Evolutionary conservation across 1,140 invertebrate species (phyloP).

Genomic region (Agrilus planipennis): DNA sequence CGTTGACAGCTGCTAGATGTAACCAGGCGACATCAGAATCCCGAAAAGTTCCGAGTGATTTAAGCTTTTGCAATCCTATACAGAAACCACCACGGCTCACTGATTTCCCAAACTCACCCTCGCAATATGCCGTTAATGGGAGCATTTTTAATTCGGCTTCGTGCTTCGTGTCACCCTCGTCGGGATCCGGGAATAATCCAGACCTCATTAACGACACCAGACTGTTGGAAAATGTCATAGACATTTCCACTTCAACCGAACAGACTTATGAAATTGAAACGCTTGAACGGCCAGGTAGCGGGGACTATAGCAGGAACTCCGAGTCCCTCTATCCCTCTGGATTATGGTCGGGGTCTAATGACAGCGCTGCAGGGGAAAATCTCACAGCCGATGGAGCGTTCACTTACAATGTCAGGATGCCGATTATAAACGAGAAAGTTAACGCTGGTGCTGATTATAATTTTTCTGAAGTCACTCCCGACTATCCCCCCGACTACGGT

Average conservation of each 20-base stretch:
- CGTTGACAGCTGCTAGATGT: constrained; percentile 32
- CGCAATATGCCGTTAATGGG: constrained; percentile 48
- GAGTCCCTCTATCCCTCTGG: constrained; percentile 60
- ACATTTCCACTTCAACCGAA: constrained; percentile 19
- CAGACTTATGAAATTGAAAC: constrained; percentile 15
- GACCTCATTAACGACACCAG: constrained; percentile 72
- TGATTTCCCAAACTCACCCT: constrained; percentile 49
- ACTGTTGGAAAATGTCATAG: constrained; percentile 40
- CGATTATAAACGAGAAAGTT: constrained; percentile 54
- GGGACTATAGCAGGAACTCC: constrained; percentile 56
- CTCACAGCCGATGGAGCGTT: constrained; percentile 41
- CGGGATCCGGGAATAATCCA: constrained; percentile 61
- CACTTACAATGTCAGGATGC: constrained; percentile 57
- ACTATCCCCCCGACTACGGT: constrained; percentile 66
- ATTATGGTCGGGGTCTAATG: constrained; percentile 42
- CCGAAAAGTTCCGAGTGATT: constrained; percentile 33
- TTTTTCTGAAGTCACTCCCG: constrained; percentile 37
- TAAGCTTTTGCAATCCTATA: constrained; percentile 50
- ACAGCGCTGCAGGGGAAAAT: constrained; percentile 33
- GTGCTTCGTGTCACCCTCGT: constrained; percentile 54
- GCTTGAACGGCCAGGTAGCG: constrained; percentile 43
- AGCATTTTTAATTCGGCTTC: constrained; percentile 46
- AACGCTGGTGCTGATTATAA: constrained; percentile 43
- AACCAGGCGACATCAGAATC: constrained; percentile 37
- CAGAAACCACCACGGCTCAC: constrained; percentile 54